These are phyloP conservation scores for Crotalus tigris DNA, from an alignment of 2,113 vertebrate species.

Conservation along the genomic window DNA sequence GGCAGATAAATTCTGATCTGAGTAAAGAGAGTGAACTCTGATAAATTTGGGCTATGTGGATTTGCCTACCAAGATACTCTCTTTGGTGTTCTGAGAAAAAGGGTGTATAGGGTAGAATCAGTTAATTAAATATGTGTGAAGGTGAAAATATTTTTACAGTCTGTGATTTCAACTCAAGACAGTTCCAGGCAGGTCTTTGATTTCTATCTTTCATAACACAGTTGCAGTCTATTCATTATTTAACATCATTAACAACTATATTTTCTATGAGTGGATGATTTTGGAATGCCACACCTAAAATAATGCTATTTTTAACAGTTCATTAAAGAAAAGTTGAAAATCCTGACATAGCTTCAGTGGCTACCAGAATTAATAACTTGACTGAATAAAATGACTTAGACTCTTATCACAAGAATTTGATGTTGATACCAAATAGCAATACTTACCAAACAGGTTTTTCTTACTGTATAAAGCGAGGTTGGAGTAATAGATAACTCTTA, in stretches of 20 bases:
- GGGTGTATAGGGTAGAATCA: not conserved
- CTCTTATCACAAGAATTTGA: not conserved
- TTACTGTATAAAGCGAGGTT: not conserved
- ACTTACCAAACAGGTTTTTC: not conserved
- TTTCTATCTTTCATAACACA: fast-evolving
- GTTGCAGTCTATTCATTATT: not conserved
- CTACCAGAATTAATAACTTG: fast-evolving
- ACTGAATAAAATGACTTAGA: not conserved
- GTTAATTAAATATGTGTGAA: not conserved
- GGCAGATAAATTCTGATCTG: not conserved
- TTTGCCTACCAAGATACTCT: not conserved
- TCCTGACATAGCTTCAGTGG: not conserved
- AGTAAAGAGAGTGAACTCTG: not conserved
- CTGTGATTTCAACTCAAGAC: fast-evolving
- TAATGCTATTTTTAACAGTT: not conserved
- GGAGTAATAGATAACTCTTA: not conserved
- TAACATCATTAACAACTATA: not conserved
- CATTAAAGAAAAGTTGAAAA: not conserved
- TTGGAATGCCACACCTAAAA: not conserved
- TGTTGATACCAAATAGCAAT: not conserved
- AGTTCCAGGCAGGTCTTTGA: not conserved
- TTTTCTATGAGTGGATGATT: fast-evolving
- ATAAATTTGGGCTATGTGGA: not conserved
- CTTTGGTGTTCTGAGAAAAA: not conserved
- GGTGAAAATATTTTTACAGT: not conserved